Base-by-base conservation (phyloP, 2,113 vertebrate genomes). In the Nibea albiflora region DNA sequence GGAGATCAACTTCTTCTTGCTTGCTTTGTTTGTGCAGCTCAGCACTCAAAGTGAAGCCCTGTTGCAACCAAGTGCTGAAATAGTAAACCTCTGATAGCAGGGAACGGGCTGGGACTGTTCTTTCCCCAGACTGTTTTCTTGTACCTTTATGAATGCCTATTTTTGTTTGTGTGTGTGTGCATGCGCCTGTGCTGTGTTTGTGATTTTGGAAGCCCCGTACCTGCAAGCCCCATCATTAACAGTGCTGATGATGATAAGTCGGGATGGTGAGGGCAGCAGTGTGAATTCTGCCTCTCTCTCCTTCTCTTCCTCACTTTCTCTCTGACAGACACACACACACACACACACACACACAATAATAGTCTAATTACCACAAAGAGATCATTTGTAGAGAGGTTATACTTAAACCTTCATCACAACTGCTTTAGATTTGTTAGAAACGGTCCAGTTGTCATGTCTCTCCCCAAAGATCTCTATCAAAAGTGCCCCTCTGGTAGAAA, bases 151-250 rank as follows among this genome's bases (percentile, higher is more conserved):
- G 53, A 81, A 12, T n/a, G 9, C 31, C 15, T 81, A 17, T 84
- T 81, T 82, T 44, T 72, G n/a, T 75, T 39, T 71, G 46, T 82
- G 46, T 77, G 61, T 58, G 69, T 73, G 42, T 73, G 58, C 47
- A 35, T 81, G 24, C 66, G 49, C 58, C 19, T 50, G 67, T 64
- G 42, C 31, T 56, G 65, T 66, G 60, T 49, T 52, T 78, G 24
- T 73, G 9, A 15, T 8, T 68, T 73, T 73, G 72, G 46, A 73
- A 81, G 47, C 52, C n/a, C 17, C 5, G 65, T 83, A 71, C 81
- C 88, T 75, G 28, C 53, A 73, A 70, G 71, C 80, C 74, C n/a
- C 54, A 73, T 90, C 70, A 88, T 89, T 90, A 89, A 58, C 68
- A 61, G 35, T 7, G 71, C 67, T 65, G 68, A 53, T 82, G 69